These are phyloP conservation scores for Ellobius talpinus DNA, from an alignment of 2,113 vertebrate genomes.

Conservation along the genomic window DNA sequence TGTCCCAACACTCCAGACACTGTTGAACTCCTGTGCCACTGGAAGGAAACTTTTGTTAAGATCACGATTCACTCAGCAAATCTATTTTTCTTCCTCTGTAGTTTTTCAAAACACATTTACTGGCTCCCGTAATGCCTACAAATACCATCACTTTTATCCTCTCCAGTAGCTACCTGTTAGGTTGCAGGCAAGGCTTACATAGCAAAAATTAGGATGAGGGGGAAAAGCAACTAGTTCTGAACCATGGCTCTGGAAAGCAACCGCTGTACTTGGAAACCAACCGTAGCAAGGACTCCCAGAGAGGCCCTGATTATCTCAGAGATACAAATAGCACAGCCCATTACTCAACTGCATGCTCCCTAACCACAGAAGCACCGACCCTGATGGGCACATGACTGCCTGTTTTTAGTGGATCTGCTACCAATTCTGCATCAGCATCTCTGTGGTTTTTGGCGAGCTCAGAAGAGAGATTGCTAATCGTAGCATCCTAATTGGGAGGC, in stretches of 20 bases:
- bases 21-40: conserved; percentile 75
- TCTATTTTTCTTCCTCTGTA: conserved; percentile 67
- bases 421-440: conserved; percentile 74
- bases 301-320: conserved; percentile 5
- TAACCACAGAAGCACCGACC: conserved; percentile 69
- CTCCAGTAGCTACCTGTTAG: conserved; percentile 81
- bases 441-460: conserved; percentile 73
- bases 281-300: conserved; percentile 81
- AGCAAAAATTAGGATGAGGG: conserved; percentile 84
- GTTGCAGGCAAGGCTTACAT: conserved; percentile 79
- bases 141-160: conserved; percentile 81
- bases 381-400: conserved; percentile 81
- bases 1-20: conserved; percentile 4
- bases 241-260: conserved; percentile 80
- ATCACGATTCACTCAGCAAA: conserved; percentile 62
- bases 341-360: conserved; percentile 73
- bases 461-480: conserved; percentile 71
- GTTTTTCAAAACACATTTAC: conserved; percentile 73
- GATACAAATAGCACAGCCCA: conserved; percentile 69
- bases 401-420: conserved; percentile 83
- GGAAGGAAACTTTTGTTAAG: conserved; percentile 50
- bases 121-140: conserved; percentile 74
- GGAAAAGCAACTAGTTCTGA: conserved; percentile 76
- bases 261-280: conserved; percentile 71
- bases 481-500: conserved; percentile 76